Evolutionary conservation across 2,888 invertebrate species (phyloP), one percentile per base, ranked within the genome.

Genomic region (Apoderus coryli): DNA sequence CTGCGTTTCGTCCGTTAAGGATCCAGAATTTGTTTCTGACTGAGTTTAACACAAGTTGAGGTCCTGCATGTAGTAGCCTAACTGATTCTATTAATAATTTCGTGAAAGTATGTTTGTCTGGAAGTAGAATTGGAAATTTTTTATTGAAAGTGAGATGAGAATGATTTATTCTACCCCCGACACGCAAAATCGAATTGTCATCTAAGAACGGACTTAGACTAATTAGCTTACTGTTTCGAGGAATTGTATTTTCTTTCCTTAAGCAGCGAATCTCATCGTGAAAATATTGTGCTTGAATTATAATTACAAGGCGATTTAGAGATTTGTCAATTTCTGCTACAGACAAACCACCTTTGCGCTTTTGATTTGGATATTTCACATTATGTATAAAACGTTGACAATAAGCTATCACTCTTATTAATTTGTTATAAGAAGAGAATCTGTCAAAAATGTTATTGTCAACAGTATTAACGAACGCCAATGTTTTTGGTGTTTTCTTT

Each of bases 11-110:
- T n/a, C 35, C 37, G 4, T 28, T 25, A n/a, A 40, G 19, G 10
- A 23, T 27, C 39, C 37, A 37, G 34, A 33, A 44, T 16, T 14
- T 27, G 11, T 15, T 16, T 24, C 46, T 30, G 11, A 45, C n/a
- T 2, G 22, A 14, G 10, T 33, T 28, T 10, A 41, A 24, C 7
- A 34, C 25, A 7, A 25, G n/a, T 27, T 38, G 37, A 3, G 33
- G 10, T 3, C 37, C 37, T 10, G 38, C 32, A 25, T 40, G 39
- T 13, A 34, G 27, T 14, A 31, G 14, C 35, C 34, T 39, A 27
- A 22, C 44, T 10, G 33, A 19, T 22, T 9, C 10, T 13, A 40
- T 34, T 10, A 40, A 22, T 16, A 41, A 26, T 25, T 10, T 25
- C 2, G 33, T 38, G 19, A 43, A 31, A 10, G 22, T 23, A 31